Evolutionary conservation across 1,140 invertebrate species (phyloP).

Genomic region (Agrypnia vestita): DNA sequence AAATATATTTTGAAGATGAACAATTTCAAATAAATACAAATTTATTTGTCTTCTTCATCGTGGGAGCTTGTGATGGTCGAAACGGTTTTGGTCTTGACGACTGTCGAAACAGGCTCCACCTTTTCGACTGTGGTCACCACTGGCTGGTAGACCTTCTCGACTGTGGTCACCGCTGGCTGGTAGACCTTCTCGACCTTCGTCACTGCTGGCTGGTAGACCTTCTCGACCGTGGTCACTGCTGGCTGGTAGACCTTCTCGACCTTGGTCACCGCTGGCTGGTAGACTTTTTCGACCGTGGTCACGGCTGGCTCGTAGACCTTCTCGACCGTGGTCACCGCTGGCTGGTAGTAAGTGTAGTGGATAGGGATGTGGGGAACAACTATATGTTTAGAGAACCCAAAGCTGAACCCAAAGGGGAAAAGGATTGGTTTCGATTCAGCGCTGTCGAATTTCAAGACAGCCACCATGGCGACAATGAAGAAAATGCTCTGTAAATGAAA

Average conservation of each 20-base stretch:
- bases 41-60: no score
- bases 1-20: no score
- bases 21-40: no score
- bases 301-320: neutral
- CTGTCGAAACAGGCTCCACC: no score
- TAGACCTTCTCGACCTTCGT: neutral
- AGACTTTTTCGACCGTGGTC: no score
- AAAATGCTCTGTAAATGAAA: neutral
- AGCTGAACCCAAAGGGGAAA: neutral
- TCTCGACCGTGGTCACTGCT: no score
- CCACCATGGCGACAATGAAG: slow-evolving; percentile 5
- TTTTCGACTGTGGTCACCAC: no score
- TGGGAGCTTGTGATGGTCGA: no score
- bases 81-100: no score
- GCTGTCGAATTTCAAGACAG: neutral
- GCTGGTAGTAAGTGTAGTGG: neutral
- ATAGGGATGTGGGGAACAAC: neutral
- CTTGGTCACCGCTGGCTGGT: neutral
- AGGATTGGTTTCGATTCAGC: neutral
- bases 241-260: no score
- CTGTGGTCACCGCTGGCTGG: neutral
- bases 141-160: no score
- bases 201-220: neutral
- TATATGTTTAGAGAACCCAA: neutral
- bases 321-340: neutral